Evolutionary conservation across 2,888 invertebrate genomes (phyloP).

Genomic region (Deladenus siricidicola): DNA sequence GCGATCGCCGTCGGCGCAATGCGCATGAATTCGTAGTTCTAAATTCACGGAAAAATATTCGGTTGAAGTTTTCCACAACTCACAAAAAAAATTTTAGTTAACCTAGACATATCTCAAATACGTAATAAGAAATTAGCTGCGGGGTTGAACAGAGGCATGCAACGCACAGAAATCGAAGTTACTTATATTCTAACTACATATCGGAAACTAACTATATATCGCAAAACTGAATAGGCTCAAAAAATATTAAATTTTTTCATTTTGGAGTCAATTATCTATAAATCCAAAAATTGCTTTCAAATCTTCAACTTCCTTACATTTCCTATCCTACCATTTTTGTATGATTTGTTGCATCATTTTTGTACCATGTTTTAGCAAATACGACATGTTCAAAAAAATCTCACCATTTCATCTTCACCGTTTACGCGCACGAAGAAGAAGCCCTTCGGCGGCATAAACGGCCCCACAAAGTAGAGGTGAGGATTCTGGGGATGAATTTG

Average conservation of each 20-base stretch:
- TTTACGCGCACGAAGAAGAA: slow-evolving; percentile 66
- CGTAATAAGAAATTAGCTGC: too few relatives aligned
- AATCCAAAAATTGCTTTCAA: background rate
- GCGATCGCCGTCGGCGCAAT: slow-evolving; percentile 66
- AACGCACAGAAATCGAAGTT: too few relatives aligned
- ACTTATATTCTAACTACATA: too few relatives aligned
- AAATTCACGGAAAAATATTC: background rate
- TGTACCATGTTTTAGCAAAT: too few relatives aligned
- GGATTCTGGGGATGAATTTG: slow-evolving; percentile 25
- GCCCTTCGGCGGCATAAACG: slow-evolving; percentile 63
- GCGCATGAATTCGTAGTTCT: slow-evolving; percentile 61
- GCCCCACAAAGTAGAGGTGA: slow-evolving; percentile 59
- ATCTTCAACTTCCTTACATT: background rate
- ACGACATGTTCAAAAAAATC: background rate
- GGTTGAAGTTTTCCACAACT: background rate
- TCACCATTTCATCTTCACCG: slow-evolving; percentile 61
- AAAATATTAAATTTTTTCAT: too few relatives aligned
- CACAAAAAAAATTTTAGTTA: background rate
- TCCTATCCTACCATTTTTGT: too few relatives aligned
- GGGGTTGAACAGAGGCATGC: too few relatives aligned
- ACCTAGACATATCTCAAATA: too few relatives aligned
- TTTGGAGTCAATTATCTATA: too few relatives aligned
- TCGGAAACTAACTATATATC: too few relatives aligned
- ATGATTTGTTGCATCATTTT: too few relatives aligned
- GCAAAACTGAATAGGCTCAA: too few relatives aligned